Evolutionary conservation across 2,797 vertebrate genomes (phyloP), one percentile per base, ranked within the genome.

Genomic region (Sebastolobus altivelis): DNA sequence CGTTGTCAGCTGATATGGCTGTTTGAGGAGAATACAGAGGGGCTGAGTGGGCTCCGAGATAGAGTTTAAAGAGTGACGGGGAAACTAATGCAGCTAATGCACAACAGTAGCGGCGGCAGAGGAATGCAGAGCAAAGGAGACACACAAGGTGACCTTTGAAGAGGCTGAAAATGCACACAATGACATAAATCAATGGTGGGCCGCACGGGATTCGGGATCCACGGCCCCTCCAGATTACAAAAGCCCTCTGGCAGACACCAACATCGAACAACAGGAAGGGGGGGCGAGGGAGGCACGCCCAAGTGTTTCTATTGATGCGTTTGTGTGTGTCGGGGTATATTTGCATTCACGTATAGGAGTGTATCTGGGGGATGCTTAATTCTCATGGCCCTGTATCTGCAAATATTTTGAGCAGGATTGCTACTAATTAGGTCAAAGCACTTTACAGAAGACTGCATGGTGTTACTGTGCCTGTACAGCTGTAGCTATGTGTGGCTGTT

Each of bases 111-210:
- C 74, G 58, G 79, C 58, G 35, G 81, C 72, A 62, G 70, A 71
- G 85, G 88, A 90, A 87, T 88, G 89, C 87, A 89, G 84, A 84
- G 90, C 83, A 78, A 87, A 90, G 85, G 82, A 91, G 86, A 89
- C 88, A 82, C 56, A 77, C 89, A 94, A 95, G 94, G 94, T 95
- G 93, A 95, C 94, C 94, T 94, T 87, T 92, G 90, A 89, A 93
- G 89, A 85, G 90, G 89, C 92, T 93, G 88, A 91, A 92, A 94
- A 92, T 75, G 87, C 93, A 93, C 88, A 93, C 90, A 92, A 91
- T 93, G 93, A 92, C 94, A 94, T 94, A 93, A 95, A 95, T 95
- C 94, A 94, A 94, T 93, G 89, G 66, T 29, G 81, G 87, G 81
- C 87, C 88, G 20, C 80, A 0, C 52, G 89, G 93, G 93, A 92